Evolutionary conservation across 2,888 invertebrate species (phyloP).

Genomic region (Andrena chrysosceles): DNA sequence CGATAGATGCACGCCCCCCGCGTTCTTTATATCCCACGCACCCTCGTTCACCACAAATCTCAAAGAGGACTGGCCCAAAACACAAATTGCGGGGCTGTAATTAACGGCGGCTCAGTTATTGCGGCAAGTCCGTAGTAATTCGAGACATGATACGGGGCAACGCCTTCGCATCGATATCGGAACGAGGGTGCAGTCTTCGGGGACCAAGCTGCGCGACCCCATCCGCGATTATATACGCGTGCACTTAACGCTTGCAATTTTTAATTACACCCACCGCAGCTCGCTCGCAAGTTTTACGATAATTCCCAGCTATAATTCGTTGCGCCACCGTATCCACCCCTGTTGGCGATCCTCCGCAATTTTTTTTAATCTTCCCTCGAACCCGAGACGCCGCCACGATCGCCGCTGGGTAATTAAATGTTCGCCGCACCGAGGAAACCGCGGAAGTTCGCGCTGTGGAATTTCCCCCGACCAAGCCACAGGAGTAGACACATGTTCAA

Average conservation of each 20-base stretch:
- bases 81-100: constrained; percentile 42
- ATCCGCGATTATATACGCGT: constrained; percentile 36
- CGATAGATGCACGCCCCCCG: too few species aligned
- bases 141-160: neutral
- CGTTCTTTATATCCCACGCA: too few species aligned
- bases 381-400: constrained; percentile 1
- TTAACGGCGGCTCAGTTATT: constrained; percentile 34
- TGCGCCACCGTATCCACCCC: neutral
- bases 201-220: constrained; percentile 13
- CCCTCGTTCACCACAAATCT: too few species aligned
- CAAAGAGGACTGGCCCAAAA: neutral
- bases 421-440: neutral
- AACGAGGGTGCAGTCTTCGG: constrained; percentile 11
- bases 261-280: constrained; percentile 46
- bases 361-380: neutral
- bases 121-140: constrained; percentile 20
- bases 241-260: constrained; percentile 62
- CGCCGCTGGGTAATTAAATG: constrained; percentile 35
- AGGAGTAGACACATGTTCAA: too few species aligned
- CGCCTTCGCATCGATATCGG: constrained; percentile 34
- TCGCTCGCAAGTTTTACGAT: constrained; percentile 47
- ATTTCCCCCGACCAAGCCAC: too few species aligned
- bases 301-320: constrained; percentile 49
- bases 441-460: constrained; percentile 4
- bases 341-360: neutral